A percentile compares a stretch with the other conserved stretches of the same genome.
Evolutionary conservation across 1,140 invertebrate species (phyloP).

Genomic region (Heliconius himera): DNA sequence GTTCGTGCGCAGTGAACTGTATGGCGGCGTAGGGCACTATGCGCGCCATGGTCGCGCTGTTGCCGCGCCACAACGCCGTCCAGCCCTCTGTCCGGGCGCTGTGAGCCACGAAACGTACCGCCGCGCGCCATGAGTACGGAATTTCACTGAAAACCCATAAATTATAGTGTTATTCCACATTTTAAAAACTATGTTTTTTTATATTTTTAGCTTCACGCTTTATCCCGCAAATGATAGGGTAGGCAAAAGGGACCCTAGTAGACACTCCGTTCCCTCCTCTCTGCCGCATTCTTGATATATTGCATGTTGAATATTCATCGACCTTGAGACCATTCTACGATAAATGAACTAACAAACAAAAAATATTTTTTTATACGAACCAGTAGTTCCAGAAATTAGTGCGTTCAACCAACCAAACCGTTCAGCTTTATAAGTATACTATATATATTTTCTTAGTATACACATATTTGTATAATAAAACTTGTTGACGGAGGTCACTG

Average conservation of each 20-base stretch:
- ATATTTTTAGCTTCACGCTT: not conserved
- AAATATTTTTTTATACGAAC: too few species aligned
- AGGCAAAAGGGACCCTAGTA: not conserved
- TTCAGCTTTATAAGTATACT: not conserved
- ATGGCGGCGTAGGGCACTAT: constrained; percentile 98
- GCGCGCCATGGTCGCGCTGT: constrained; percentile 98
- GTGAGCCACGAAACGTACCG: constrained; percentile 88
- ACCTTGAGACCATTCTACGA: too few species aligned
- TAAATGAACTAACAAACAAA: too few species aligned
- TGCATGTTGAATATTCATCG: too few species aligned
- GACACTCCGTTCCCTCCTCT: not conserved
- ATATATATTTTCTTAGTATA: too few species aligned
- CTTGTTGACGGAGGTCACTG: not conserved
- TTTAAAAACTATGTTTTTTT: not conserved
- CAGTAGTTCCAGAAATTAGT: not conserved
- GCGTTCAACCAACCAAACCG: not conserved
- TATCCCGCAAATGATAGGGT: not conserved
- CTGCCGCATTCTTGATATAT: not conserved
- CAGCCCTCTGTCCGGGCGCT: constrained; percentile 89
- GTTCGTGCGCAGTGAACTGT: constrained; percentile 98
- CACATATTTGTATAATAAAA: not conserved
- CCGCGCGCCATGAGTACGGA: constrained; percentile 90
- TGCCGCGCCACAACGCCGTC: constrained; percentile 95
- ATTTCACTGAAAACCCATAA: constrained; percentile 80
- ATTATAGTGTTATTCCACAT: too few species aligned